Conservation (phyloP, 1,140 invertebrate species). For the Eueides isabella region DNA sequence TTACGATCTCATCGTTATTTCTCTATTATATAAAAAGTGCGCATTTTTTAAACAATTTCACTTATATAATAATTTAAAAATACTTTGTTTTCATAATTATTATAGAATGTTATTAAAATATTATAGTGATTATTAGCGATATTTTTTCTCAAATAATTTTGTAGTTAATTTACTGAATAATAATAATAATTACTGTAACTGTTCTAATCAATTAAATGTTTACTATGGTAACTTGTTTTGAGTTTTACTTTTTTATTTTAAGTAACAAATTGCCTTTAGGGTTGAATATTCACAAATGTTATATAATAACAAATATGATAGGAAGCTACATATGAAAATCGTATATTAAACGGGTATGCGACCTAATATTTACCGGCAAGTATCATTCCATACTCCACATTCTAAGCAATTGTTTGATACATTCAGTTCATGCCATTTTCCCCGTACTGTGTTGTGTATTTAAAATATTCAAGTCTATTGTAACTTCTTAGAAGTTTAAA, state of each 20-base stretch:
- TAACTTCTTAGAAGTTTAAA: not conserved
- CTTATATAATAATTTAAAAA: not conserved
- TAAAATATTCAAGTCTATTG: not conserved
- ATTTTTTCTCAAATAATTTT: too few relatives aligned
- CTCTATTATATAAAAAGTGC: not conserved
- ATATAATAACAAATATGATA: not conserved
- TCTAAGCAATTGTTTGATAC: slow-evolving; percentile 15
- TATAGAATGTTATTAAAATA: too few relatives aligned
- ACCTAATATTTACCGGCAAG: slow-evolving; percentile 15
- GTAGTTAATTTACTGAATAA: too few relatives aligned
- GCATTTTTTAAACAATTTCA: not conserved
- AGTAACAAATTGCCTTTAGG: not conserved
- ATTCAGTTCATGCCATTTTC: not conserved
- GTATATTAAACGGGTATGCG: slow-evolving; percentile 10
- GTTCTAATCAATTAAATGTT: too few relatives aligned
- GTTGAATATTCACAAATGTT: not conserved
- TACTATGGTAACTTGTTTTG: too few relatives aligned
- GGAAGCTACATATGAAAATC: not conserved
- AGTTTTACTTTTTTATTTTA: too few relatives aligned
- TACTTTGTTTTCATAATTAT: too few relatives aligned
- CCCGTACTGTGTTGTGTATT: not conserved
- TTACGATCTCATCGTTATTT: slow-evolving; percentile 40
- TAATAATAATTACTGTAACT: not conserved
- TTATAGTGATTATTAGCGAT: too few relatives aligned
- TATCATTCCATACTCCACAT: slow-evolving; percentile 18